Conservation (phyloP, 1,140 invertebrate species). For the Radopholus similis region DNA sequence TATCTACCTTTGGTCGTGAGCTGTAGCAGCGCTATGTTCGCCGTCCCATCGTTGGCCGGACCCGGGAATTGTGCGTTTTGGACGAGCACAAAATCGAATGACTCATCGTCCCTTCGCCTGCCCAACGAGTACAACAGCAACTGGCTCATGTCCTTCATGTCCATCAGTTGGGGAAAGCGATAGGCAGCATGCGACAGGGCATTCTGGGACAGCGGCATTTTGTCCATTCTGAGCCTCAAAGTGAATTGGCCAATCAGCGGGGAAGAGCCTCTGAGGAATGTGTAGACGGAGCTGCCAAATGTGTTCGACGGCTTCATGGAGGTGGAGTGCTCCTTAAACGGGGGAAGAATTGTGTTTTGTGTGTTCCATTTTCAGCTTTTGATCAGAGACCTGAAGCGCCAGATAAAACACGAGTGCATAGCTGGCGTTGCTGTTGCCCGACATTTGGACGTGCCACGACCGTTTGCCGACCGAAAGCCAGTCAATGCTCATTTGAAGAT, state of each 20-base stretch:
- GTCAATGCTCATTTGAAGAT: slow-evolving; percentile 70
- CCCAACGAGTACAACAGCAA: slow-evolving; percentile 21
- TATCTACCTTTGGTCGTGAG: no score
- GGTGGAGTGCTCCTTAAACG: no score
- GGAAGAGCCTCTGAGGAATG: background rate
- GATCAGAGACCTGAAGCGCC: slow-evolving; percentile 34
- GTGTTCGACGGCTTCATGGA: background rate
- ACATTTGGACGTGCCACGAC: slow-evolving; percentile 68
- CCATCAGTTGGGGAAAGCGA: slow-evolving; percentile 1
- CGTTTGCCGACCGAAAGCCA: slow-evolving; percentile 83
- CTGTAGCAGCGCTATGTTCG: slow-evolving; percentile 24
- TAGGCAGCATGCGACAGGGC: slow-evolving; percentile 6
- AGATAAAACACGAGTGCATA: slow-evolving; percentile 35
- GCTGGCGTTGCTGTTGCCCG: slow-evolving; percentile 1
- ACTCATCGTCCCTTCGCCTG: background rate
- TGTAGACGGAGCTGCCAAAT: background rate
- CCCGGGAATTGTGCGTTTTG: slow-evolving; percentile 2
- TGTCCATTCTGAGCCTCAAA: background rate
- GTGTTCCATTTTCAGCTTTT: no score
- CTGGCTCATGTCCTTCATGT: slow-evolving; percentile 18
- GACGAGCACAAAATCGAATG: slow-evolving; percentile 3
- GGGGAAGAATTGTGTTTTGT: background rate
- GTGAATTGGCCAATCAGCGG: background rate
- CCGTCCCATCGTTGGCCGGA: background rate
- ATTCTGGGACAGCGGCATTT: background rate